phyloP scores from a whole-genome alignment of 2,888 invertebrate species.

The Anarsia innoxiella region DNA sequence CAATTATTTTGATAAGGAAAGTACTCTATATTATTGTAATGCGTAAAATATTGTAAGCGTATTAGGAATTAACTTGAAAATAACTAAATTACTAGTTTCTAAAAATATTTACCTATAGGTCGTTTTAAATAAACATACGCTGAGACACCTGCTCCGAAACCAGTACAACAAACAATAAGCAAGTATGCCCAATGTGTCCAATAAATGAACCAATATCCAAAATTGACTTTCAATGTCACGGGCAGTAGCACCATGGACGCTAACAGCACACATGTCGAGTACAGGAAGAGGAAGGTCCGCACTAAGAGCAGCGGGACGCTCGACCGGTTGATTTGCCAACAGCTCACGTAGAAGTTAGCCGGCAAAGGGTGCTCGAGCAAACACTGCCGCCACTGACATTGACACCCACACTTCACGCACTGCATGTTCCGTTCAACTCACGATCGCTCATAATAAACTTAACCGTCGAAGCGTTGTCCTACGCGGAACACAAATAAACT shows the following conservation, averaged over 20 bases:
- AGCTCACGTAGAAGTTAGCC: constrained; percentile 51
- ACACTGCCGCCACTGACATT: constrained; percentile 41
- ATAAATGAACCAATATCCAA: constrained; percentile 62
- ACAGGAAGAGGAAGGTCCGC: constrained; percentile 42
- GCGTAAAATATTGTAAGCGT: too few relatives aligned
- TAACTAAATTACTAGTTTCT: too few relatives aligned
- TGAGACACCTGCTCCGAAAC: constrained; percentile 43
- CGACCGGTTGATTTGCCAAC: constrained; percentile 47
- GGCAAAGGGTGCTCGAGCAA: constrained; percentile 40
- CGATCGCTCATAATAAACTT: not conserved
- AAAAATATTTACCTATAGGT: constrained; percentile 52
- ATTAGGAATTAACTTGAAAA: too few relatives aligned
- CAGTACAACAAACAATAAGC: constrained; percentile 39
- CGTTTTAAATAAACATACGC: constrained; percentile 39
- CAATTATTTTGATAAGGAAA: too few relatives aligned
- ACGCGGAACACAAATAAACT: constrained; percentile 1
- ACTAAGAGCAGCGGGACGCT: constrained; percentile 38
- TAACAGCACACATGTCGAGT: constrained; percentile 36
- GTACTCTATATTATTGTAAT: too few relatives aligned
- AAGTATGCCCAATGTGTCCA: constrained; percentile 62
- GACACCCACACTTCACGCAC: constrained; percentile 27
- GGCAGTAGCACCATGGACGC: constrained; percentile 31
- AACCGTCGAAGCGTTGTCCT: too few relatives aligned
- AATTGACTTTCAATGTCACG: constrained; percentile 30
- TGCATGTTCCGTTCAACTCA: constrained; percentile 21